phyloP scores from a whole-genome alignment of 2,113 vertebrate species.

The Struthidea cinerea region DNA sequence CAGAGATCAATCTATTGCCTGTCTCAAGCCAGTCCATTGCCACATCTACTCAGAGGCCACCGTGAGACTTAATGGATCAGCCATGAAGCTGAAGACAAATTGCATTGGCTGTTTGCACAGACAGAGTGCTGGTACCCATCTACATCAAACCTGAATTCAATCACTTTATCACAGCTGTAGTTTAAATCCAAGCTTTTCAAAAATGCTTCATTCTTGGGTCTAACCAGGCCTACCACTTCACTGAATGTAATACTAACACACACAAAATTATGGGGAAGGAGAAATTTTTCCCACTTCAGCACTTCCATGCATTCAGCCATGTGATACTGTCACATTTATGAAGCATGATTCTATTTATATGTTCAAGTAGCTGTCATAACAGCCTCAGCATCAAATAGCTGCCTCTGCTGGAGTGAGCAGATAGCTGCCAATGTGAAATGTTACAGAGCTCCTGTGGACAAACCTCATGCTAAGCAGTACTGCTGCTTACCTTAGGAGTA shows the following conservation, averaged over 20 bases:
- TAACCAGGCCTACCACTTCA: background rate
- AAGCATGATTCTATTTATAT: constrained; percentile 25
- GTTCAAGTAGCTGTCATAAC: constrained; percentile 1
- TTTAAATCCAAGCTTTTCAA: background rate
- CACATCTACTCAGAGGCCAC: background rate
- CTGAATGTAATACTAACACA: background rate
- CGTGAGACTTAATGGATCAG: background rate
- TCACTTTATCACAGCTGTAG: background rate
- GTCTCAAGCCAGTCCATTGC: background rate
- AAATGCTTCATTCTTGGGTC: background rate
- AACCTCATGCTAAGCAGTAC: background rate
- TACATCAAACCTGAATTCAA: background rate
- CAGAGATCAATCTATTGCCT: background rate
- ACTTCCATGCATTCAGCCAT: background rate
- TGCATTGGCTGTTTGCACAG: background rate
- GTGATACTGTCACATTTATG: background rate
- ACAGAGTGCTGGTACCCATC: background rate
- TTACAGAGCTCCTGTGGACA: background rate
- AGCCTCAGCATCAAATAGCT: background rate
- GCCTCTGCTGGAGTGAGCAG: background rate
- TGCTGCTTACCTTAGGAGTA: background rate
- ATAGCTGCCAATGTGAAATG: background rate
- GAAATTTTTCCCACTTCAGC: constrained; percentile 17
- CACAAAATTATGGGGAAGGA: background rate
- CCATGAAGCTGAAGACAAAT: background rate